These are phyloP conservation scores for Rousettus leschenaultii DNA, from an alignment of 2,113 vertebrate species.

Conservation along the genomic window DNA sequence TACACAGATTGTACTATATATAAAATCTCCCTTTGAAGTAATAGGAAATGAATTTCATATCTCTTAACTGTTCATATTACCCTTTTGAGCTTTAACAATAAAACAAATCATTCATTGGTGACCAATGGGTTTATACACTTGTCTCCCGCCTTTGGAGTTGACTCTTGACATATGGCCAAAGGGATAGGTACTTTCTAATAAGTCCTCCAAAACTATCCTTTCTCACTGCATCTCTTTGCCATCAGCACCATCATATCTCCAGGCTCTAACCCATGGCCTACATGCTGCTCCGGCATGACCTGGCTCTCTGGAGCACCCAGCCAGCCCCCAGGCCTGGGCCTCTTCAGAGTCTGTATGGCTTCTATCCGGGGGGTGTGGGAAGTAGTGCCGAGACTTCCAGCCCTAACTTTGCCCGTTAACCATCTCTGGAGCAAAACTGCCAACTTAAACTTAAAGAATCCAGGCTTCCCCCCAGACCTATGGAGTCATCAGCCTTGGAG, in stretches of 20 bases:
- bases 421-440: neutral
- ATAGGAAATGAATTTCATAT: neutral
- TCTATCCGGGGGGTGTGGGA: neutral
- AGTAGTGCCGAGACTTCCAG: fast-evolving
- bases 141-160: neutral
- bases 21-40: neutral
- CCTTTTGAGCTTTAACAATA: neutral
- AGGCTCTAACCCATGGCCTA: neutral
- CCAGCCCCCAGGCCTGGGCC: neutral
- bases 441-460: neutral
- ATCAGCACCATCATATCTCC: neutral
- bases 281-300: neutral
- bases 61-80: neutral
- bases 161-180: neutral
- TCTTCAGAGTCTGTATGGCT: neutral
- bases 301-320: fast-evolving
- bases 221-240: neutral
- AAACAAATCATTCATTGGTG: neutral
- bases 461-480: neutral
- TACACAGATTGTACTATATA: neutral
- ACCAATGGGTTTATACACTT: neutral
- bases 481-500: neutral
- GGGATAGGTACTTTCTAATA: neutral
- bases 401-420: neutral
- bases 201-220: neutral